Conservation (phyloP, 2,888 invertebrate genomes). For the Maniola hyperantus region DNA sequence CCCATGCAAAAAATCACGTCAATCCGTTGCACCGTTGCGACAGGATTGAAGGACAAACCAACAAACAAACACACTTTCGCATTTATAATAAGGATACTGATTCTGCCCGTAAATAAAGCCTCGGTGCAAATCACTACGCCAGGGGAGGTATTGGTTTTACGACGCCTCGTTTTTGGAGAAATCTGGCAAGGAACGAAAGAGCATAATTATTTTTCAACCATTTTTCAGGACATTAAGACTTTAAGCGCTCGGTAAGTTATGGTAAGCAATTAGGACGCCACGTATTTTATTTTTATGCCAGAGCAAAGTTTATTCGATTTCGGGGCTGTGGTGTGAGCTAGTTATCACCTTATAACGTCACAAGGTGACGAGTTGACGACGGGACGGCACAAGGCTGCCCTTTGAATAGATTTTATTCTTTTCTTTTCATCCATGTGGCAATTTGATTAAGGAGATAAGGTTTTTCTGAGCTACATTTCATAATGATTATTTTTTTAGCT, state of each 20-base stretch:
- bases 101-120: too few relatives aligned
- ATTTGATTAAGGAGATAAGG: not conserved
- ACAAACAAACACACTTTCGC: too few relatives aligned
- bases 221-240: not conserved
- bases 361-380: not conserved
- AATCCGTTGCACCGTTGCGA: too few relatives aligned
- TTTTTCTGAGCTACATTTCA: not conserved
- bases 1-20: too few relatives aligned
- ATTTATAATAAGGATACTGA: too few relatives aligned
- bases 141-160: too few relatives aligned
- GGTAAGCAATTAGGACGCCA: slow-evolving; percentile 21
- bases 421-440: not conserved
- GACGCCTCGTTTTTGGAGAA: too few relatives aligned
- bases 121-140: too few relatives aligned
- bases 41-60: too few relatives aligned
- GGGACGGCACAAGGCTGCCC: not conserved
- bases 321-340: not conserved
- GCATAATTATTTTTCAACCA: slow-evolving; percentile 3
- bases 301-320: slow-evolving; percentile 3
- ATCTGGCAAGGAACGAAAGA: not conserved
- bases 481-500: too few relatives aligned
- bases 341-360: slow-evolving; percentile 12
- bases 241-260: slow-evolving; percentile 12
- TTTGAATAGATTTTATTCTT: slow-evolving; percentile 16
- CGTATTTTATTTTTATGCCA: slow-evolving; percentile 18